These are phyloP conservation scores for Sinocyclocheilus anshuiensis DNA, from an alignment of 2,113 vertebrate genomes.

Conservation along the genomic window DNA sequence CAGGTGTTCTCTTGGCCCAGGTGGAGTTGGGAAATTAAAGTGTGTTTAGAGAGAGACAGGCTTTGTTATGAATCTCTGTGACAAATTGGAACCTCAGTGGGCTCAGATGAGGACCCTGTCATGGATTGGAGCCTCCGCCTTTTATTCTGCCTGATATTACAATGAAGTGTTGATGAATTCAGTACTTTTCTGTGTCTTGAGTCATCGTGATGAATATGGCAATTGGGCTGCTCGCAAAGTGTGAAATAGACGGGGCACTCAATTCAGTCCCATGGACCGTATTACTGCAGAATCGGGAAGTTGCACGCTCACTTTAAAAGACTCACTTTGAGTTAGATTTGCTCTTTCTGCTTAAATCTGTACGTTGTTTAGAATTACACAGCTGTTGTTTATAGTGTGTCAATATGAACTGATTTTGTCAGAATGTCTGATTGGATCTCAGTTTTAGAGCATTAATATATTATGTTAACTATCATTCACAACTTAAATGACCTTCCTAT, in stretches of 20 bases:
- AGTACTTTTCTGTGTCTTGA: slow-evolving; percentile 48
- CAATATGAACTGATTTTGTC: background rate
- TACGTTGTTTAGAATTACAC: background rate
- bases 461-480: background rate
- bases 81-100: slow-evolving; percentile 45
- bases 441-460: background rate
- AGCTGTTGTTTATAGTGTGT: background rate
- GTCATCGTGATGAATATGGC: slow-evolving; percentile 52
- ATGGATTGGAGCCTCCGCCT: slow-evolving; percentile 31
- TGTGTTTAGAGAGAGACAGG: slow-evolving; percentile 30
- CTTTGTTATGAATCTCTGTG: slow-evolving; percentile 50
- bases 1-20: slow-evolving; percentile 32
- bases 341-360: background rate
- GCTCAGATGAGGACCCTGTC: slow-evolving; percentile 51
- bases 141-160: slow-evolving; percentile 49
- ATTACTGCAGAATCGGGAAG: slow-evolving; percentile 39
- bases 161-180: slow-evolving; percentile 55
- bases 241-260: slow-evolving; percentile 56
- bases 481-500: too few species aligned
- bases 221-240: slow-evolving; percentile 54
- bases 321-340: background rate
- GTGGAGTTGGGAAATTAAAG: slow-evolving; percentile 56
- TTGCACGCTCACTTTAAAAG: background rate
- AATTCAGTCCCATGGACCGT: slow-evolving; percentile 37
- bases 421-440: background rate